Conservation (phyloP, 1,140 invertebrate species). For the Mercenaria mercenaria region DNA sequence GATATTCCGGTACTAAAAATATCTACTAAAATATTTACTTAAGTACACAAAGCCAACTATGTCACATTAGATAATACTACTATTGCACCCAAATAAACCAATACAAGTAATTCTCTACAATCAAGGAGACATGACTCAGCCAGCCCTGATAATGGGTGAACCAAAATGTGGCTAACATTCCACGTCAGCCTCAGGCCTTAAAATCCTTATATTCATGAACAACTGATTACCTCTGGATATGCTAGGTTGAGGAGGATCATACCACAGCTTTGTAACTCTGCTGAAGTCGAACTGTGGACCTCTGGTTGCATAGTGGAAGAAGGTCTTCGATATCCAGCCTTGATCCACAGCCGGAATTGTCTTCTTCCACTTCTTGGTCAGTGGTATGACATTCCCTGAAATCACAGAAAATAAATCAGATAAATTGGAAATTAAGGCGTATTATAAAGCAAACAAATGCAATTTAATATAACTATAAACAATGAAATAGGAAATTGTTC, state of each 20-base stretch:
- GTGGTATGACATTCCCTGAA: constrained; percentile 28
- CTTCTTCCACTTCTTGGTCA: constrained; percentile 56
- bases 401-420: constrained; percentile 11
- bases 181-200: neutral
- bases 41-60: too few relatives aligned
- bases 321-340: constrained; percentile 24
- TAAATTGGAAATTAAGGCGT: neutral
- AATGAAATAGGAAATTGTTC: neutral
- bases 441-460: neutral
- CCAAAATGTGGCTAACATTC: too few relatives aligned
- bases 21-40: too few relatives aligned
- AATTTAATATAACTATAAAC: neutral
- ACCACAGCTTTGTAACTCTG: constrained; percentile 47
- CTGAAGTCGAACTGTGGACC: constrained; percentile 49
- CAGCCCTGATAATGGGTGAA: too few relatives aligned
- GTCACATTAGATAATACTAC: too few relatives aligned
- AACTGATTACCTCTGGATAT: constrained; percentile 25
- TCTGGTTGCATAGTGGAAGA: constrained; percentile 16
- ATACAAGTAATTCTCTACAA: too few relatives aligned
- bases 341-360: constrained; percentile 46
- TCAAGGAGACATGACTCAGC: too few relatives aligned
- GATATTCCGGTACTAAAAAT: too few relatives aligned
- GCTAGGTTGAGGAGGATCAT: constrained; percentile 51
- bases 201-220: too few relatives aligned
- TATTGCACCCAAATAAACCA: too few relatives aligned